Percentiles rank a stretch among this genome's conserved stretches.
Conservation (phyloP, 2,113 vertebrate species). For the Sylvietta virens region DNA sequence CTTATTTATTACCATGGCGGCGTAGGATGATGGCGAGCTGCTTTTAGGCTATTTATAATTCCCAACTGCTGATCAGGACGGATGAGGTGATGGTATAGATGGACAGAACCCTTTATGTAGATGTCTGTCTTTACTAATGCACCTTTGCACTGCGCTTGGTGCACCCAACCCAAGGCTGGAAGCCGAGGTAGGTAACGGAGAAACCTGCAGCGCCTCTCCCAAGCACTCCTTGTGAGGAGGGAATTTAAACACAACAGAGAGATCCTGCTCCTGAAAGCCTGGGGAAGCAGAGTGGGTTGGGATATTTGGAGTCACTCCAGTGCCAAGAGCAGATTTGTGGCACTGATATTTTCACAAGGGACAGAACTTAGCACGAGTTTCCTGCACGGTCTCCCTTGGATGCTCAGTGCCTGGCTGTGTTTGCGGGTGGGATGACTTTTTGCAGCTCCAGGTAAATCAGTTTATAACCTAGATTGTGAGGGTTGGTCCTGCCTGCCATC, state of each 20-base stretch:
- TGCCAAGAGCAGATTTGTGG: neutral
- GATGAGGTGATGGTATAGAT: conserved; percentile 17
- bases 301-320: neutral
- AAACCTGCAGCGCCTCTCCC: neutral
- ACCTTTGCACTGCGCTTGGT: neutral
- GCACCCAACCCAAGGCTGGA: neutral
- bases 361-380: rapidly evolving
- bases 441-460: neutral
- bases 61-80: conserved; percentile 49
- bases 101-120: neutral
- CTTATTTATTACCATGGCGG: conserved; percentile 63
- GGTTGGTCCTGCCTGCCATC: neutral
- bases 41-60: conserved; percentile 64
- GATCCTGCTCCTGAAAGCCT: neutral
- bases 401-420: neutral
- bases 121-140: neutral
- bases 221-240: neutral
- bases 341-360: rapidly evolving
- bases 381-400: neutral
- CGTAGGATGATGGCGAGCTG: conserved; percentile 44
- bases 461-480: neutral
- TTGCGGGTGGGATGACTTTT: neutral
- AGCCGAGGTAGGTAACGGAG: neutral
- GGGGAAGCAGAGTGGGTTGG: neutral
- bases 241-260: neutral